Evolutionary conservation across 1,140 invertebrate genomes (phyloP).

Genomic region (honey bee (Apis mellifera)): Amel_HAv3.1 CM009931.2:11619001-11619500

Average conservation of each 20-base stretch:
- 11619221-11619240: slow-evolving; percentile 91
- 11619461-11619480: too few species aligned
- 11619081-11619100: too few species aligned
- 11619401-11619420: slow-evolving; percentile 92
- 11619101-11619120: not conserved
- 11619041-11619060: too few species aligned
- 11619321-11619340: slow-evolving; percentile 97
- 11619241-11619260: slow-evolving; percentile 92
- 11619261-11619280: slow-evolving; percentile 92
- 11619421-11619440: not conserved
- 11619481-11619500: not conserved
- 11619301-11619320: slow-evolving; percentile 96
- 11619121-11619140: too few species aligned
- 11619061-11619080: too few species aligned
- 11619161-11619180: slow-evolving; percentile 92
- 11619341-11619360: slow-evolving; percentile 92
- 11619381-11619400: slow-evolving; percentile 93
- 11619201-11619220: slow-evolving; percentile 88
- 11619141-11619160: too few species aligned
- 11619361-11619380: slow-evolving; percentile 90
- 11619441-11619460: not conserved
- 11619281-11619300: slow-evolving; percentile 98
- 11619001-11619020: too few species aligned
- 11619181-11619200: slow-evolving; percentile 97
- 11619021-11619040: too few species aligned